Base-by-base conservation (phyloP, 2,797 vertebrate genomes). In the Etheostoma nigrum region DNA sequence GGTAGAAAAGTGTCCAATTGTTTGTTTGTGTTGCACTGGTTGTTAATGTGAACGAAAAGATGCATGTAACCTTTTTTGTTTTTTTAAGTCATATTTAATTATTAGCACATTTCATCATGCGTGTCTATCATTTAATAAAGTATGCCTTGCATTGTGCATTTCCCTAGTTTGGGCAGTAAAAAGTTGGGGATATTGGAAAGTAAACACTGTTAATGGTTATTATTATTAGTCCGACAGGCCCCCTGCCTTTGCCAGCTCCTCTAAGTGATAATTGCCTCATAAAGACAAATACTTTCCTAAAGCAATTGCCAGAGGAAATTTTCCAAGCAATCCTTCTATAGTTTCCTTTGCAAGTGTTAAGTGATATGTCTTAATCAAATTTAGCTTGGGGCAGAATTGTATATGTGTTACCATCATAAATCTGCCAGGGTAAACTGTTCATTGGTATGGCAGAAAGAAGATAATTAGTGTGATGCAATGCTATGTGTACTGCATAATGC, bases 181-280 rank as follows among this genome's bases (percentile, higher is more conserved):
- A 72, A 42, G 49, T 47, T 72, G 78, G 72, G 44, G 70, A 74
- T 80, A 75, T 81, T 82, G 86, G 80, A 92, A 91, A 91, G 84
- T 92, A 88, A 89, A 92, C 88, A 86, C 87, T 81, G 88, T 92
- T 93, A 91, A 93, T 83, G 74, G 80, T 89, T 83, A 90, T 90
- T 86, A 90, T 91, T 92, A 94, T 89, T 86, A 87, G 82, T 90
- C 81, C 54, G 55, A 86, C 85, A 73, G 78, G 70, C 83, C 71
- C 81, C 84, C 66, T 78, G 72, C 82, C 80, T 81, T 65, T 74
- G 89, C 87, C 88, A 90, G 87, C 83, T 84, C 78, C 82, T 89
- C 67, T 68, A 89, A 88, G 92, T 93, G 88, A 92, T 92, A 95
- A 94, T 93, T 91, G 88, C 89, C 90, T 82, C 77, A 91, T 94